Conservation (phyloP, 2,797 vertebrate species). For the Myiotriccus ornatus region DNA sequence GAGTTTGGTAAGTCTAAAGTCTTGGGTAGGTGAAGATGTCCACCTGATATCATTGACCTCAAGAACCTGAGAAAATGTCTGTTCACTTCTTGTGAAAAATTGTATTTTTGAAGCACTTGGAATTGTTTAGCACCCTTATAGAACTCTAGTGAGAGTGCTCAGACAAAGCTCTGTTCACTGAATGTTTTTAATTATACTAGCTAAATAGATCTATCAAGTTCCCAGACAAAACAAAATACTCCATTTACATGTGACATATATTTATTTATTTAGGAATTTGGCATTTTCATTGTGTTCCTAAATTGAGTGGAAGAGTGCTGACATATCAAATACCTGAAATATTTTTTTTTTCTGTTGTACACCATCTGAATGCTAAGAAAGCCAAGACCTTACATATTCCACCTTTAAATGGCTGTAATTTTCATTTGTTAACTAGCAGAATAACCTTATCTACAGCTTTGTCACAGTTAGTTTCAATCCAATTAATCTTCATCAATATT, state of each 20-base stretch:
- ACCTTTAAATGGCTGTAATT: conserved; percentile 18
- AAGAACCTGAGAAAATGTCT: not conserved
- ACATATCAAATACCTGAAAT: not conserved
- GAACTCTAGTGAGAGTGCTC: not conserved
- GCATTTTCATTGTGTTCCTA: not conserved
- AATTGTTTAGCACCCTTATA: not conserved
- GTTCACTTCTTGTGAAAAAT: not conserved
- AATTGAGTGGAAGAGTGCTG: not conserved
- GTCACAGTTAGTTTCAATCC: conserved; percentile 32
- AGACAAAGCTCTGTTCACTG: not conserved
- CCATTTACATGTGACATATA: not conserved
- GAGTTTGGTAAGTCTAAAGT: not conserved
- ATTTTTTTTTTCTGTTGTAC: not conserved
- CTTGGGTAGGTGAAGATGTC: not conserved
- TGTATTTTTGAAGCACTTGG: not conserved
- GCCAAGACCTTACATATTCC: not conserved
- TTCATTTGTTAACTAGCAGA: conserved; percentile 21
- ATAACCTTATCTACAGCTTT: conserved; percentile 46
- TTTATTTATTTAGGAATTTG: not conserved
- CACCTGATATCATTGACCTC: not conserved
- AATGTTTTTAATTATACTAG: not conserved
- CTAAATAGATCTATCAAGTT: not conserved
- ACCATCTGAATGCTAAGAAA: not conserved
- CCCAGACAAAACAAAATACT: not conserved
- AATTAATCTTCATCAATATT: conserved; percentile 70